Base-by-base conservation (phyloP, 1,140 invertebrate genomes). In the Calephelis nemesis region DNA sequence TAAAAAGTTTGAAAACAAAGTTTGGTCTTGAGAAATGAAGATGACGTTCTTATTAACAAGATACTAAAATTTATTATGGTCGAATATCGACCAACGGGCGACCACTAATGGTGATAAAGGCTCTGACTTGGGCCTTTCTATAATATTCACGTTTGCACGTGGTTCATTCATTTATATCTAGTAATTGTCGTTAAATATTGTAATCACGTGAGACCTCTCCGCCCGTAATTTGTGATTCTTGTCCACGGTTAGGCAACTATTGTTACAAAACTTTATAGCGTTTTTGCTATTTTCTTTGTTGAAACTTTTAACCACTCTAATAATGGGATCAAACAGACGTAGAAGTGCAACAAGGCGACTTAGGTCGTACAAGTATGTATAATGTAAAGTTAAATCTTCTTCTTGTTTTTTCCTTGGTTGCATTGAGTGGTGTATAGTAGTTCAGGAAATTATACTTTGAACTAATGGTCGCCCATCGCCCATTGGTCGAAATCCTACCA, bases 251-350 rank as follows among this genome's bases (percentile, higher is more conserved):
- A 58, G 54, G 54, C 54, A 58, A 58, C 54, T 39, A 58, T 58
- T 58, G 19, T 58, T 58, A 58, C 54, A 58, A 58, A 58, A 58
- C 54, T 54, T 54, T 19, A 12, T 58, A 58, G 54, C 30, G 54
- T 58, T 39, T 58, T 58, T 7, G 54, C 54, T 12, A 39, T 58
- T 54, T 54, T 54, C 52, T 54, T 58, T 39, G 54, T 58, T 40
- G 54, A 58, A 58, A 58, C 54, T 58, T 58, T 54, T 58, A 58
- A 58, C 54, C 19, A 30, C 54, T 58, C 54, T 58, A 11, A 58
- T 58, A 58, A 39, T 58, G 10, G 19, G 19, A 19, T 58, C 19
- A 7, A 40, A 58, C 12, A 58, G 54, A 40, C 54, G 30, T 40
- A 39, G 54, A 1, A 58, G 54, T 8, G 19, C 19, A 58, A 39